Evolutionary conservation across 2,113 vertebrate species (phyloP).

Genomic region (Struthidea cinerea): DNA sequence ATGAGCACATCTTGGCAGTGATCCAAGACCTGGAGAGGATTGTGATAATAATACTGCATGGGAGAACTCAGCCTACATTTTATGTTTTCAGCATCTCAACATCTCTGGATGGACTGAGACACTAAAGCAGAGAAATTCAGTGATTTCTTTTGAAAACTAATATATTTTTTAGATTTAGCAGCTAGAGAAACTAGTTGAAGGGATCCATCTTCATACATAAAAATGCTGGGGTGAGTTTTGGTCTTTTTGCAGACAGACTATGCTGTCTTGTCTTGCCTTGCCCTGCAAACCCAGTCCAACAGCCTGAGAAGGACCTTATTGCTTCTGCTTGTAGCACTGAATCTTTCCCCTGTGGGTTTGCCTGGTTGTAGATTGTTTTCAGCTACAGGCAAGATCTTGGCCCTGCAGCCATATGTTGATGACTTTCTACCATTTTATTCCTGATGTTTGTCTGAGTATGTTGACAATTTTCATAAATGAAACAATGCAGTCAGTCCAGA

Average conservation of each 20-base stretch:
- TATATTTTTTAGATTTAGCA: neutral
- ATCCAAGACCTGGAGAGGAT: neutral
- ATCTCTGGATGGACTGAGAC: neutral
- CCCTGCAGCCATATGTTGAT: neutral
- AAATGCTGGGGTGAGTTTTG: neutral
- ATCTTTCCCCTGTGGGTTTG: neutral
- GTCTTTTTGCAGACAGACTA: neutral
- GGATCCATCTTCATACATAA: neutral
- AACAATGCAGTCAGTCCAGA: neutral
- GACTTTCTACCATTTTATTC: neutral
- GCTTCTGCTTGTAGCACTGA: neutral
- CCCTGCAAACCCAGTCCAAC: neutral
- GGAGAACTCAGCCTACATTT: neutral
- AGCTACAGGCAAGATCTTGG: neutral
- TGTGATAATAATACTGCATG: neutral
- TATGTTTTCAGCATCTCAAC: neutral
- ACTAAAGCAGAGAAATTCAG: neutral
- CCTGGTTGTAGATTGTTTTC: neutral
- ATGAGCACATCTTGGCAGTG: neutral
- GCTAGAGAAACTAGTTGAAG: neutral
- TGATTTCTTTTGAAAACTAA: neutral
- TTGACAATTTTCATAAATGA: neutral
- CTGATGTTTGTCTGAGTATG: neutral
- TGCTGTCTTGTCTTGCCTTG: neutral
- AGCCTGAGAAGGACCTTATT: neutral